A percentile compares a stretch with the other conserved stretches of the same genome.
Evolutionary conservation across 1,140 invertebrate species (phyloP).

Genomic region (Riptortus pedestris): DNA sequence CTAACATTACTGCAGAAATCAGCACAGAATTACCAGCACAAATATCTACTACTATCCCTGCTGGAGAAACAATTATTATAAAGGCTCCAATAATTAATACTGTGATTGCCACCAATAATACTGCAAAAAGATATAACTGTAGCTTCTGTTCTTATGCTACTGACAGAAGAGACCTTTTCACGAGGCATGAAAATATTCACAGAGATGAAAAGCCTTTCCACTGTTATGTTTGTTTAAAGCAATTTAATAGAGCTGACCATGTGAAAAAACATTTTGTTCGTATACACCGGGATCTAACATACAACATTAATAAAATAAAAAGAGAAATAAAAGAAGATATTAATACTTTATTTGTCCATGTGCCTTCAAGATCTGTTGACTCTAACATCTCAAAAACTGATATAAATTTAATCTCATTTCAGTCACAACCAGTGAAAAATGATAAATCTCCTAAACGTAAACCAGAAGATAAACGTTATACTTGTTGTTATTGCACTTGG

Average conservation of each 20-base stretch:
- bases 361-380: background rate
- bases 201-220: constrained; percentile 86
- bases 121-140: constrained; percentile 67
- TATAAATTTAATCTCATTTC: background rate
- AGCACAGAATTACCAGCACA: background rate
- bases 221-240: constrained; percentile 81
- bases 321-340: constrained; percentile 43
- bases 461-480: background rate
- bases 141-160: constrained; percentile 79
- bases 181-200: constrained; percentile 92
- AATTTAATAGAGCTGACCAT: constrained; percentile 88
- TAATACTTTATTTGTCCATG: constrained; percentile 35
- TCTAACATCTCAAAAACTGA: no score
- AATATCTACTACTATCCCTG: background rate
- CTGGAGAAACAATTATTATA: background rate
- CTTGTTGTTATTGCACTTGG: background rate
- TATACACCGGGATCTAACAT: constrained; percentile 76
- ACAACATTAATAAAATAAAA: constrained; percentile 72
- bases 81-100: background rate
- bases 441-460: background rate
- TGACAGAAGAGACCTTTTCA: constrained; percentile 84
- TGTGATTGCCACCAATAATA: constrained; percentile 1
- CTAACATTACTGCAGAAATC: background rate
- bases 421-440: background rate
- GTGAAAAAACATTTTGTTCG: constrained; percentile 87